These are phyloP conservation scores for Clupea harengus DNA, from an alignment of 2,113 vertebrate species.

Conservation along the genomic window DNA sequence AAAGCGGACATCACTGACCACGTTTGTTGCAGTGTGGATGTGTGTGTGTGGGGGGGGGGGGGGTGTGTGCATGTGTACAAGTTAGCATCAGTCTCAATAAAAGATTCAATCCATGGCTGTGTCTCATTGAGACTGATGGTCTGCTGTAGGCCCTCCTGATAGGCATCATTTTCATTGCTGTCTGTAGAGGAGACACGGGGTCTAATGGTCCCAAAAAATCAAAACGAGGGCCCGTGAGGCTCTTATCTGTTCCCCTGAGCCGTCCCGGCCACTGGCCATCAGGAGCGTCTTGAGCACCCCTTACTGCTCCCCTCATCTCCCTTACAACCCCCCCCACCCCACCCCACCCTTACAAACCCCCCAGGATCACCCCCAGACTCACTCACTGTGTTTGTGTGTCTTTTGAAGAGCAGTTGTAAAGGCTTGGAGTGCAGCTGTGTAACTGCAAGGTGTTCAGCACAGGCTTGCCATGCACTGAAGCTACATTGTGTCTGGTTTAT, in stretches of 20 bases:
- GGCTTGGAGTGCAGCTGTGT: background rate
- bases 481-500: background rate
- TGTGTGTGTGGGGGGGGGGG: background rate
- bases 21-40: background rate
- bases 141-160: background rate
- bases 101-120: background rate
- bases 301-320: background rate
- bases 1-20: background rate
- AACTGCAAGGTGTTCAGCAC: background rate
- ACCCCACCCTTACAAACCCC: background rate
- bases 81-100: background rate
- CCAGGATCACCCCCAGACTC: background rate
- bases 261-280: background rate
- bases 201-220: slow-evolving; percentile 10
- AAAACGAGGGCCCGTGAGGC: background rate
- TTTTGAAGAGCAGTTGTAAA: background rate
- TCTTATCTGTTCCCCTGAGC: background rate
- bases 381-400: background rate
- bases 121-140: background rate
- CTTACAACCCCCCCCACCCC: background rate
- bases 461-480: background rate
- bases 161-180: slow-evolving; percentile 17
- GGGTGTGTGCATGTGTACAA: background rate
- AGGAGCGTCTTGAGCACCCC: background rate
- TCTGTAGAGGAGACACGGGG: background rate